Evolutionary conservation across 2,888 invertebrate genomes (phyloP), one percentile per base, ranked within the genome.

Genomic region (Macrosoma leucophasiata): DNA sequence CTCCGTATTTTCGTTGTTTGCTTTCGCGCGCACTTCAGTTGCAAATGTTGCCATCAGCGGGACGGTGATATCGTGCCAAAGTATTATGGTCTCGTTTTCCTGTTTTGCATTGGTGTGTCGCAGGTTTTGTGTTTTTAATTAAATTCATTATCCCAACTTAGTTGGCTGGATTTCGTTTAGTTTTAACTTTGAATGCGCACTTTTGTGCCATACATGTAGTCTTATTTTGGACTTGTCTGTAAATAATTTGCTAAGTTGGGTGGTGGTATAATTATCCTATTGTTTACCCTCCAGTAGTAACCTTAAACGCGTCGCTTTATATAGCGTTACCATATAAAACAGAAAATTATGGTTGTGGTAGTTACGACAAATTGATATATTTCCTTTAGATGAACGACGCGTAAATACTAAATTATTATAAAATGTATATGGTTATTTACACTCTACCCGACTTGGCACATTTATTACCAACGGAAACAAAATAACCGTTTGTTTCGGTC

Each of bases 321-420:
- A 45, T 76, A 78, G 70, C 56, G 63, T 76, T 78, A 70, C 75
- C 78, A 67, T 64, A 55, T 60, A 44, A 64, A 74, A 70, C 74
- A 62, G 71, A 74, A 71, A 77, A 73, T 65, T 65, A 81, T 76
- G 82, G 82, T 84, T 84, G 82, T 84, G 82, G 77, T 84, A 84
- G 82, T 69, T 79, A 77, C 70, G 75, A 72, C 68, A 79, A 78
- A 79, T 77, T 76, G 67, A 70, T 76, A 74, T 75, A 73, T 69
- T 67, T 68, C 69, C 66, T 58, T 67, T 70, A 72, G 67, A 52
- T 55, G 58, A 52, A 69, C 71, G 78, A 53, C 73, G 76, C 58
- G 62, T 57, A 43, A 33, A 47, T 50, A 36, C 44, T 49, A 54
- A 52, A 55, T 61, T 56, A 48, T 58, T 63, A 63, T 41, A 36